A percentile compares a stretch with the other conserved stretches of the same genome.
These are phyloP conservation scores for Trissolcus japonicus DNA, from an alignment of 2,888 invertebrate genomes.

Conservation along the genomic window DNA sequence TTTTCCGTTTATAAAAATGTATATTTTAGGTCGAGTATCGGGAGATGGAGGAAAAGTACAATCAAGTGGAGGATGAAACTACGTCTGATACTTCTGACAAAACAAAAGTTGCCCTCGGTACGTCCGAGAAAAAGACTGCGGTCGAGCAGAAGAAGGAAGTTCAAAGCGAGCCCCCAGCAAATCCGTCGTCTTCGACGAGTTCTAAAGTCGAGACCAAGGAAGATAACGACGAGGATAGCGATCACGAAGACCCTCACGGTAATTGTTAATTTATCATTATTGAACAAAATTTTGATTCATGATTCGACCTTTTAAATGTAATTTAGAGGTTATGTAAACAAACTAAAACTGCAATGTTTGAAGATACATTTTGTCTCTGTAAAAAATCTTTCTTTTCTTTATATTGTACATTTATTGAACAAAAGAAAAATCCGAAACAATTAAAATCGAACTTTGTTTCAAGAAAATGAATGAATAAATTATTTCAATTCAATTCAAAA, in stretches of 20 bases:
- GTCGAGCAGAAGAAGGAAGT: constrained; percentile 79
- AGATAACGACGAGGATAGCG: constrained; percentile 80
- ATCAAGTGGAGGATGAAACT: constrained; percentile 80
- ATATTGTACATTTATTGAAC: neutral
- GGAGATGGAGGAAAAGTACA: constrained; percentile 83
- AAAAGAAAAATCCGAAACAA: neutral
- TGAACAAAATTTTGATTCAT: constrained; percentile 40
- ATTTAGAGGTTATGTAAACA: constrained; percentile 43
- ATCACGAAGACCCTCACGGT: constrained; percentile 82
- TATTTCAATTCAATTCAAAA: no score
- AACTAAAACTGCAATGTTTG: neutral
- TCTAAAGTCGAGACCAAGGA: constrained; percentile 76
- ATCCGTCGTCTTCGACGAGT: constrained; percentile 77
- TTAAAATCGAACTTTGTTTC: neutral
- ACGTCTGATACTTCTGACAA: constrained; percentile 81
- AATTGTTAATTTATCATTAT: constrained; percentile 62
- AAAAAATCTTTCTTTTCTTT: no score
- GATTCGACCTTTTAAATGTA: constrained; percentile 65
- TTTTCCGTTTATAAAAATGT: constrained; percentile 17
- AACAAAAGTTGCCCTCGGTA: constrained; percentile 77
- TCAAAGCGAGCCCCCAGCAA: constrained; percentile 74
- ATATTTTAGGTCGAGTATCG: constrained; percentile 80
- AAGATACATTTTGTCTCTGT: neutral
- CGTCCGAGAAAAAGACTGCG: constrained; percentile 70
- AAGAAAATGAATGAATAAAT: neutral